phyloP scores from a whole-genome alignment of 1,140 invertebrate species.

The Ericerus pela region DNA sequence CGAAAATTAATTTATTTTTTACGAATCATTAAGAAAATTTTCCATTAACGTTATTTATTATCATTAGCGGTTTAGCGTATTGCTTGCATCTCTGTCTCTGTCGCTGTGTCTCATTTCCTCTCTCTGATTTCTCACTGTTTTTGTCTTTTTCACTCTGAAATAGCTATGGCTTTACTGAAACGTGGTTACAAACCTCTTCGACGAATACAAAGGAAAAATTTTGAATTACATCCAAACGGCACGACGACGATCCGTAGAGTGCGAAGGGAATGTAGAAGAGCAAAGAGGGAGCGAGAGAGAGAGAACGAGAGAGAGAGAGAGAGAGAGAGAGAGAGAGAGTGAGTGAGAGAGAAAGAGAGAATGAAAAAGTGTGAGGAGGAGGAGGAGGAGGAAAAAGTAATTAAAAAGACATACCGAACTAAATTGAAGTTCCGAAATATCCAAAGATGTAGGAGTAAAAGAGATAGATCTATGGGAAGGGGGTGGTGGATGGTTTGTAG shows the following conservation, averaged over 20 bases:
- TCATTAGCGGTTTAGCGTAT: too few relatives aligned
- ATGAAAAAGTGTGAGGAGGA: not conserved
- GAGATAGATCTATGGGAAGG: too few relatives aligned
- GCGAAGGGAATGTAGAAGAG: not conserved
- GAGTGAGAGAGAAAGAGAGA: not conserved
- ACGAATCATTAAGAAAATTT: too few relatives aligned
- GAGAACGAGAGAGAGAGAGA: not conserved
- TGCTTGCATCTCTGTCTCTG: too few relatives aligned
- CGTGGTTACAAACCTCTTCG: not conserved
- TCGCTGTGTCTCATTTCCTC: too few relatives aligned
- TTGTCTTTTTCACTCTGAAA: too few relatives aligned
- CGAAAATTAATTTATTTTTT: too few relatives aligned
- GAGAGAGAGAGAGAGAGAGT: not conserved
- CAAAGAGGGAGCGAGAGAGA: too few relatives aligned
- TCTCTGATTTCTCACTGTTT: too few relatives aligned
- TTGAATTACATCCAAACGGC: conserved; percentile 5
- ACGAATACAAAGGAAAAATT: not conserved
- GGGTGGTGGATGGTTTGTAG: too few relatives aligned
- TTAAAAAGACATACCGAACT: conserved; percentile 10
- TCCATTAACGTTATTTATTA: too few relatives aligned
- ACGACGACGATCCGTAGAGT: not conserved
- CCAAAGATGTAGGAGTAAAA: too few relatives aligned
- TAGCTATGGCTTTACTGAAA: not conserved
- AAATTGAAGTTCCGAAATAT: conserved; percentile 9
- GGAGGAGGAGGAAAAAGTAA: not conserved